Evolutionary conservation across 2,888 invertebrate genomes (phyloP).

Genomic region (Phalangium opilio): DNA sequence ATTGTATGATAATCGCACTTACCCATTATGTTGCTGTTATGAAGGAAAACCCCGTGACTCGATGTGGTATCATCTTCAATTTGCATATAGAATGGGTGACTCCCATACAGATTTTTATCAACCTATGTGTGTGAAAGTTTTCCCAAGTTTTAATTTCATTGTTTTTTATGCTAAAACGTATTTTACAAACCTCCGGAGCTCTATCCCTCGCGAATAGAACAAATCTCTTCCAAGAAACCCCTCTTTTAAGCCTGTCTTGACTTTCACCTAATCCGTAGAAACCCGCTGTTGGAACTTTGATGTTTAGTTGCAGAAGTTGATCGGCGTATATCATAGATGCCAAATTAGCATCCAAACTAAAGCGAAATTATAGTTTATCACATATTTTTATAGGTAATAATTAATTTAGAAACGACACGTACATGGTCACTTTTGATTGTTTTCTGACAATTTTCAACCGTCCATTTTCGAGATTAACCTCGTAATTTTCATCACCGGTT

Average conservation of each 20-base stretch:
- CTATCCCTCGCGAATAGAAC: slow-evolving; percentile 11
- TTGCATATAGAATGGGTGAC: slow-evolving; percentile 64
- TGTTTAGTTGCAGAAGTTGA: slow-evolving; percentile 54
- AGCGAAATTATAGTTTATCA: too few relatives aligned
- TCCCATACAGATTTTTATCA: slow-evolving; percentile 48
- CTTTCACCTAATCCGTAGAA: slow-evolving; percentile 65
- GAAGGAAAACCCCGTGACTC: slow-evolving; percentile 53
- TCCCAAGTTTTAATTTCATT: too few relatives aligned
- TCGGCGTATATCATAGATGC: slow-evolving; percentile 36
- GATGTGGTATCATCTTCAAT: slow-evolving; percentile 46
- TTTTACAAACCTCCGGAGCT: slow-evolving; percentile 1
- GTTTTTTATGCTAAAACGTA: too few relatives aligned
- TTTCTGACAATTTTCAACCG: too few relatives aligned
- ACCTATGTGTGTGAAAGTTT: slow-evolving; percentile 1
- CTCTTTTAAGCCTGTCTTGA: slow-evolving; percentile 37
- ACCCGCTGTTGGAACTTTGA: slow-evolving; percentile 42
- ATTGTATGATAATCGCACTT: too few relatives aligned
- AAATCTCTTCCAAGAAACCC: slow-evolving; percentile 8
- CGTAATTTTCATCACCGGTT: too few relatives aligned
- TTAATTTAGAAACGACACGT: too few relatives aligned
- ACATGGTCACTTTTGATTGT: too few relatives aligned
- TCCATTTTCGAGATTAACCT: too few relatives aligned
- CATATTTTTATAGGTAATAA: too few relatives aligned
- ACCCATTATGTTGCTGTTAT: slow-evolving; percentile 78
- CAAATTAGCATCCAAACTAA: too few relatives aligned